These are phyloP conservation scores for Drosophila repletoides DNA, from an alignment of 1,140 invertebrate species.

Conservation along the genomic window DNA sequence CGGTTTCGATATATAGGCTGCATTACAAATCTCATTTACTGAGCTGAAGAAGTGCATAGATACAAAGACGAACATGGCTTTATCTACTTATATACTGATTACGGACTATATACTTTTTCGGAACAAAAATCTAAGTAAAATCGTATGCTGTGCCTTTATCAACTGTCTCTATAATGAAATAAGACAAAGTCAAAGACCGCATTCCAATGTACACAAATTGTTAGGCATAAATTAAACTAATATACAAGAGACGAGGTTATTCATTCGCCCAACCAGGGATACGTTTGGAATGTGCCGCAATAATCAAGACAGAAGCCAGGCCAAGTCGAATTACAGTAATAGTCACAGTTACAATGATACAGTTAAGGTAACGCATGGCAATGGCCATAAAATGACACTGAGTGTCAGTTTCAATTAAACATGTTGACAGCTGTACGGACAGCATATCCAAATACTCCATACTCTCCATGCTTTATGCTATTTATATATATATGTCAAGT, in stretches of 20 bases:
- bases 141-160: background rate
- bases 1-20: too few species aligned
- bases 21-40: too few species aligned
- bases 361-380: conserved; percentile 75
- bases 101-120: too few species aligned
- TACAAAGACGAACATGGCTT: too few species aligned
- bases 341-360: conserved; percentile 32
- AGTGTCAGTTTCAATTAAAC: conserved; percentile 82
- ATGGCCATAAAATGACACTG: conserved; percentile 80
- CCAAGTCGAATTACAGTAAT: conserved; percentile 62
- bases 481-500: too few species aligned
- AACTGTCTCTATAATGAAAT: conserved; percentile 11
- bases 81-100: too few species aligned
- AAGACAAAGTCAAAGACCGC: conserved; percentile 1
- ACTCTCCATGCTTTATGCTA: too few species aligned
- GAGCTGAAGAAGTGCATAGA: too few species aligned
- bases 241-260: conserved; percentile 42
- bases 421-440: conserved; percentile 79
- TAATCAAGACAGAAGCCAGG: conserved; percentile 52
- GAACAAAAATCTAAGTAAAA: too few species aligned
- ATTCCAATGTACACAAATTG: conserved; percentile 20
- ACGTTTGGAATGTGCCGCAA: conserved; percentile 48
- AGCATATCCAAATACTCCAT: conserved; percentile 40
- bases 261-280: conserved; percentile 6
- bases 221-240: conserved; percentile 66